These are phyloP conservation scores for Tichodroma muraria DNA, from an alignment of 2,113 vertebrate species.

Conservation along the genomic window DNA sequence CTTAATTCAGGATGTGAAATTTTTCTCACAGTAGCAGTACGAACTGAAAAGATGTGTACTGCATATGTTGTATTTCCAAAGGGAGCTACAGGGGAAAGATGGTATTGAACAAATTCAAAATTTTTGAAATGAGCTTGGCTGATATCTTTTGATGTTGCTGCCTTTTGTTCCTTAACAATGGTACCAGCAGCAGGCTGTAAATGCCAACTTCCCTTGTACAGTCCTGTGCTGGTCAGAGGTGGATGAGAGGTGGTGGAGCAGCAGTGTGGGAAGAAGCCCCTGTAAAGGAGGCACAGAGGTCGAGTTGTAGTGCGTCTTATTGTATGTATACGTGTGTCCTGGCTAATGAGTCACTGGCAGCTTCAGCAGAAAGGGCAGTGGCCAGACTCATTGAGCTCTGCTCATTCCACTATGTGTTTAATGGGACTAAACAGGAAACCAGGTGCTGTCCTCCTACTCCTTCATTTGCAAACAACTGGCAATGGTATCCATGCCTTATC, in stretches of 20 bases:
- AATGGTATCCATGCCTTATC: rapidly evolving
- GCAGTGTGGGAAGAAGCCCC: background rate
- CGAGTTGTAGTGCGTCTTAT: rapidly evolving
- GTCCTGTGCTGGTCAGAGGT: background rate
- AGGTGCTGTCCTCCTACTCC: background rate
- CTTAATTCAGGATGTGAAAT: background rate
- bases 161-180: background rate
- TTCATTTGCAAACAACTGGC: background rate
- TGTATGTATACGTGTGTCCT: rapidly evolving
- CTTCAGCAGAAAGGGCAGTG: background rate
- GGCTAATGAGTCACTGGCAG: background rate
- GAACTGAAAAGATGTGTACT: background rate
- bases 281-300: background rate
- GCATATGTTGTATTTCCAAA: background rate
- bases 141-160: background rate
- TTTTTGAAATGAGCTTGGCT: background rate
- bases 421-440: background rate
- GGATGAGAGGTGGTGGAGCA: background rate
- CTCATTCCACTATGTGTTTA: background rate
- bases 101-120: background rate
- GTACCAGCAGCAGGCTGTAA: background rate
- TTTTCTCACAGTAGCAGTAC: background rate
- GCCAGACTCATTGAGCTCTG: background rate
- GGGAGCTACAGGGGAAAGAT: background rate
- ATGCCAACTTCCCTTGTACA: background rate